Evolutionary conservation across 2,113 vertebrate species (phyloP).

Genomic region (Chaenocephalus aceratus): DNA sequence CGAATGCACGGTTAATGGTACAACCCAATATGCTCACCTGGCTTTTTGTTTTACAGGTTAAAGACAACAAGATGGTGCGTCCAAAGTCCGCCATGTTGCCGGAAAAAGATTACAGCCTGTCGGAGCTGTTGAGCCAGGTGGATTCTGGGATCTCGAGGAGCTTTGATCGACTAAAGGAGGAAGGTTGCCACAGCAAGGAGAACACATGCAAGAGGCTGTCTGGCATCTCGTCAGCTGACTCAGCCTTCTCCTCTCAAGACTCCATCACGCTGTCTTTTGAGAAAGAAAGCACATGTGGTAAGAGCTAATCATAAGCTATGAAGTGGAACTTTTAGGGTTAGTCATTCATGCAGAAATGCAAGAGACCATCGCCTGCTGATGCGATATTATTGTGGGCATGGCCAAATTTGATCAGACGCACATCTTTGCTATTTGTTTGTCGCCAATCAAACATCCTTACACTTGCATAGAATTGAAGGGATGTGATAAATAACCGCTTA

Average conservation of each 20-base stretch:
- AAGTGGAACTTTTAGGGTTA: not conserved
- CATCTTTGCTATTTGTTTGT: too few species aligned
- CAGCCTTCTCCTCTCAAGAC: conserved; percentile 96
- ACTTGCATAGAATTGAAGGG: too few species aligned
- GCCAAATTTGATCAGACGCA: too few species aligned
- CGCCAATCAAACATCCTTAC: too few species aligned
- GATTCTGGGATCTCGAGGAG: conserved; percentile 93
- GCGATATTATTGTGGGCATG: too few species aligned
- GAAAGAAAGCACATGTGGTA: conserved; percentile 91
- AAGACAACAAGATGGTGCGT: conserved; percentile 73
- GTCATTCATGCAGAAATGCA: too few species aligned
- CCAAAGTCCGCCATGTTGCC: conserved; percentile 87
- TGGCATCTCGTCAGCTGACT: conserved; percentile 96
- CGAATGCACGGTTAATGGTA: conserved; percentile 4
- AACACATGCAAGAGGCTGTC: conserved; percentile 92
- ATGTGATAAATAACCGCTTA: too few species aligned
- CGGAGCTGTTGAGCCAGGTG: conserved; percentile 93
- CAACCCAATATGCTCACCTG: conserved; percentile 14
- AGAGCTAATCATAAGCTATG: conserved; percentile 25
- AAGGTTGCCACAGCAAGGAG: conserved; percentile 88
- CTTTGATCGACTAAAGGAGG: conserved; percentile 90
- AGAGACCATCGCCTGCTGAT: too few species aligned
- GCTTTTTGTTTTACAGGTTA: conserved; percentile 61
- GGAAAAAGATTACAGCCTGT: conserved; percentile 93
- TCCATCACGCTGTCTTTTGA: conserved; percentile 95